Percentiles rank a stretch among this genome's conserved stretches.
Evolutionary conservation across 1,140 invertebrate genomes (phyloP).

Genomic region (Chrysopa pallens): DNA sequence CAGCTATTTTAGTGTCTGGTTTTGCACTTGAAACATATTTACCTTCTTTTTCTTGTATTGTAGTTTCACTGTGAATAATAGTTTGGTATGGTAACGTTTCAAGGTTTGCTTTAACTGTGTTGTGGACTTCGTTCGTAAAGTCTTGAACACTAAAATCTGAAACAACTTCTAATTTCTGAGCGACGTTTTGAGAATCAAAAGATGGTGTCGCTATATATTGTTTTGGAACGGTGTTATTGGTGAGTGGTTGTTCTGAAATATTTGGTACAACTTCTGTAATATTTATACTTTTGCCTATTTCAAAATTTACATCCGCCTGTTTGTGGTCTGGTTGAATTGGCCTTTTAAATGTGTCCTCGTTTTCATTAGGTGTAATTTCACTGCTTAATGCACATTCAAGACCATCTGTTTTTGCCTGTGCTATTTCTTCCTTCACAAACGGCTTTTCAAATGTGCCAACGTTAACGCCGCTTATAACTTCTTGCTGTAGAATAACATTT

Average conservation of each 20-base stretch:
- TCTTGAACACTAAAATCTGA: slow-evolving; percentile 20
- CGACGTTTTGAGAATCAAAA: slow-evolving; percentile 28
- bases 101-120: slow-evolving; percentile 21
- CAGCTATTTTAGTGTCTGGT: slow-evolving; percentile 18
- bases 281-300: slow-evolving; percentile 26
- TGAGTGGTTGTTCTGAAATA: slow-evolving; percentile 29
- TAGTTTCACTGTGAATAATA: slow-evolving; percentile 19
- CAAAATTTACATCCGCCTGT: slow-evolving; percentile 22
- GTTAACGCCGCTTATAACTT: slow-evolving; percentile 13
- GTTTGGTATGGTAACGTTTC: slow-evolving; percentile 25
- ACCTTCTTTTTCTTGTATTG: slow-evolving; percentile 26
- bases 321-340: slow-evolving; percentile 28
- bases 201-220: slow-evolving; percentile 24
- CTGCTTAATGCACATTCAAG: slow-evolving; percentile 20
- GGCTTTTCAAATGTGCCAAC: slow-evolving; percentile 13
- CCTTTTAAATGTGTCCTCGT: slow-evolving; percentile 24
- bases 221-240: slow-evolving; percentile 19
- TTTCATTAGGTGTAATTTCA: slow-evolving; percentile 27
- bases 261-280: slow-evolving; percentile 25
- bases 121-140: slow-evolving; percentile 15
- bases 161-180: slow-evolving; percentile 28
- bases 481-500: slow-evolving; percentile 20
- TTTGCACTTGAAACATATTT: slow-evolving; percentile 16
- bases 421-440: slow-evolving; percentile 17
- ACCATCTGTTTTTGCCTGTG: slow-evolving; percentile 17